Evolutionary conservation across 2,113 vertebrate species (phyloP).

Genomic region (Canis aureus): DNA sequence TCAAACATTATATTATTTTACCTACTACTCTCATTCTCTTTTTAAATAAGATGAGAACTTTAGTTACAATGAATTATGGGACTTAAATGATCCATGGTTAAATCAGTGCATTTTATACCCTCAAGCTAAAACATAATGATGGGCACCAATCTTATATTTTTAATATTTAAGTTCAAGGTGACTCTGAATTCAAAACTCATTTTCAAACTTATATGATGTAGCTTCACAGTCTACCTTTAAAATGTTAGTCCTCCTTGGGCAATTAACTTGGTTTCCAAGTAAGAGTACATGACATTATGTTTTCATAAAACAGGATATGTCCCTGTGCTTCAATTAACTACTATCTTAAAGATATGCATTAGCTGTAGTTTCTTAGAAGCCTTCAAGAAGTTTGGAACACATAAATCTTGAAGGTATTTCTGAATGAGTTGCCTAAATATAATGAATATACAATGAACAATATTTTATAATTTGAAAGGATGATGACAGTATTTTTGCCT

Average conservation of each 20-base stretch:
- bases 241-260: slow-evolving; percentile 74
- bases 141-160: background rate
- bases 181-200: slow-evolving; percentile 19
- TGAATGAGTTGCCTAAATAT: slow-evolving; percentile 69
- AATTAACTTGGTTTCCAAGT: slow-evolving; percentile 72
- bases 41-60: background rate
- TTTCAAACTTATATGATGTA: background rate
- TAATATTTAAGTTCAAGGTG: slow-evolving; percentile 56
- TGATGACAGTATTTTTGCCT: slow-evolving; percentile 67
- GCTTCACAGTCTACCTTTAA: slow-evolving; percentile 1
- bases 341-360: slow-evolving; percentile 53
- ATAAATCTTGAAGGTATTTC: slow-evolving; percentile 73
- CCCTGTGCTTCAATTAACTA: slow-evolving; percentile 77
- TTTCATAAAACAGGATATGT: slow-evolving; percentile 71
- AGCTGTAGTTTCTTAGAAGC: slow-evolving; percentile 29
- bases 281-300: background rate
- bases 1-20: background rate
- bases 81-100: background rate
- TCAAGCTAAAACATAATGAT: slow-evolving; percentile 2
- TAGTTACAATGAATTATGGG: slow-evolving; percentile 30
- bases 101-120: slow-evolving; percentile 13
- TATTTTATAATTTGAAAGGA: slow-evolving; percentile 59
- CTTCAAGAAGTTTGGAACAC: slow-evolving; percentile 56
- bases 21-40: background rate
- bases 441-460: background rate